Conservation (phyloP, 1,140 invertebrate species). For the Drosophila nigrodunni region DNA sequence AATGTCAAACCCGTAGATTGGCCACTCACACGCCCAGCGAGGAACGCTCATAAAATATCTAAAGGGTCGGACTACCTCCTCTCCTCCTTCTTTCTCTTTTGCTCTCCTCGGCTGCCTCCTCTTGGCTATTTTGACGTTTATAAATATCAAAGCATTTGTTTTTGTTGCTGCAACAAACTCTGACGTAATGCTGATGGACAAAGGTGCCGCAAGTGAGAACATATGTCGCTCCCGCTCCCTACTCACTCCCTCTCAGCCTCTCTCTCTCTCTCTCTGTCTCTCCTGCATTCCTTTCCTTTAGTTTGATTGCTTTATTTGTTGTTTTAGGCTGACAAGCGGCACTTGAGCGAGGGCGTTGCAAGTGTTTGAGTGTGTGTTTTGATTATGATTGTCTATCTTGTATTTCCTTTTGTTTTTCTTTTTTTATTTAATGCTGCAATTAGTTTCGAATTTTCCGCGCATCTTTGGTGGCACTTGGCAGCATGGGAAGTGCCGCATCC, state of each 20-base stretch:
- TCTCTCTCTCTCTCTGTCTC: too few species aligned
- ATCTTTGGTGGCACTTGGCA: slow-evolving; percentile 71
- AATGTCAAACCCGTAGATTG: slow-evolving; percentile 46
- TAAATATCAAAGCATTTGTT: slow-evolving; percentile 80
- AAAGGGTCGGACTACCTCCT: slow-evolving; percentile 32
- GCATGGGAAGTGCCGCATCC: slow-evolving; percentile 50
- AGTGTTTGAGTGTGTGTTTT: slow-evolving; percentile 79
- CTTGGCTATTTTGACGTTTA: slow-evolving; percentile 83
- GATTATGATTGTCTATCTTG: slow-evolving; percentile 58
- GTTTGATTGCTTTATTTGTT: slow-evolving; percentile 84
- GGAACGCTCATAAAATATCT: slow-evolving; percentile 64
- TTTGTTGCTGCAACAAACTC: slow-evolving; percentile 42
- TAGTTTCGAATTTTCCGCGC: slow-evolving; percentile 68
- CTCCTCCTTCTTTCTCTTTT: too few species aligned
- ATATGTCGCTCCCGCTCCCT: slow-evolving; percentile 51
- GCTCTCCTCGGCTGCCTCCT: slow-evolving; percentile 20
- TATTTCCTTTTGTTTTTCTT: slow-evolving; percentile 6
- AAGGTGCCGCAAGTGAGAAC: slow-evolving; percentile 72
- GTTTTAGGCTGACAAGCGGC: slow-evolving; percentile 64
- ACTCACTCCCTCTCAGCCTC: too few species aligned
- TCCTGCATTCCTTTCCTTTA: slow-evolving; percentile 13
- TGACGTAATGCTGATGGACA: slow-evolving; percentile 81
- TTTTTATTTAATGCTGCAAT: slow-evolving; percentile 50
- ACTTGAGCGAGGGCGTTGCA: slow-evolving; percentile 64
- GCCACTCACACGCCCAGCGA: slow-evolving; percentile 44